Evolutionary conservation across 2,113 vertebrate genomes (phyloP).

Genomic region (Ahaetulla prasina): DNA sequence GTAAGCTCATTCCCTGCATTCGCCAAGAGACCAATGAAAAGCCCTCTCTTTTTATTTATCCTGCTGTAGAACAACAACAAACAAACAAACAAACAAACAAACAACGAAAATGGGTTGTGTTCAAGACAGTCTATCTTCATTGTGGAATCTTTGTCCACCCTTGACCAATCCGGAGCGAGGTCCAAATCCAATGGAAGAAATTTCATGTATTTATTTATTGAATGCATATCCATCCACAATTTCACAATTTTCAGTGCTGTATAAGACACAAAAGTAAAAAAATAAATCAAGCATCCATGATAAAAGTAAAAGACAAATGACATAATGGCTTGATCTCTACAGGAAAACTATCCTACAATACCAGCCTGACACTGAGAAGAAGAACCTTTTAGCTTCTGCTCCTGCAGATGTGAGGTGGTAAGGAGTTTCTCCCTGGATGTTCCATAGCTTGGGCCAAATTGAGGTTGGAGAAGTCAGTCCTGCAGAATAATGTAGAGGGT

Average conservation of each 20-base stretch:
- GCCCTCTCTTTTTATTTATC: constrained; percentile 7
- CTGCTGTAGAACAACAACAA: constrained; percentile 19
- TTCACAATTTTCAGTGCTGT: neutral
- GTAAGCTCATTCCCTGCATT: constrained; percentile 36
- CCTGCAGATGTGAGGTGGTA: neutral
- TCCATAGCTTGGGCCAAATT: neutral
- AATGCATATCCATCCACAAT: neutral
- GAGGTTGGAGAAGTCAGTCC: neutral
- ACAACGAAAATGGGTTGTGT: neutral
- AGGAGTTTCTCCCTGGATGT: neutral
- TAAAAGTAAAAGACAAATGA: neutral
- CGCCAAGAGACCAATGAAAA: constrained; percentile 22
- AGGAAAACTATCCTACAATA: neutral
- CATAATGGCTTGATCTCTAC: neutral
- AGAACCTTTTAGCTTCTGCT: neutral
- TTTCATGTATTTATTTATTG: neutral
- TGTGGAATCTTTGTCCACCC: neutral
- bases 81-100: neutral
- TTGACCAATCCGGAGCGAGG: neutral
- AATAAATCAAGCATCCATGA: neutral
- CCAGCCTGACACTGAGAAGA: neutral
- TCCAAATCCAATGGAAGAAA: neutral
- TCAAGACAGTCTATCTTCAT: neutral
- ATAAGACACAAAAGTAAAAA: neutral
- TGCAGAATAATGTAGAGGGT: neutral